Evolutionary conservation across 2,797 vertebrate genomes (phyloP), one percentile per base, ranked within the genome.

Genomic region (Muraenolepis orangiensis): DNA sequence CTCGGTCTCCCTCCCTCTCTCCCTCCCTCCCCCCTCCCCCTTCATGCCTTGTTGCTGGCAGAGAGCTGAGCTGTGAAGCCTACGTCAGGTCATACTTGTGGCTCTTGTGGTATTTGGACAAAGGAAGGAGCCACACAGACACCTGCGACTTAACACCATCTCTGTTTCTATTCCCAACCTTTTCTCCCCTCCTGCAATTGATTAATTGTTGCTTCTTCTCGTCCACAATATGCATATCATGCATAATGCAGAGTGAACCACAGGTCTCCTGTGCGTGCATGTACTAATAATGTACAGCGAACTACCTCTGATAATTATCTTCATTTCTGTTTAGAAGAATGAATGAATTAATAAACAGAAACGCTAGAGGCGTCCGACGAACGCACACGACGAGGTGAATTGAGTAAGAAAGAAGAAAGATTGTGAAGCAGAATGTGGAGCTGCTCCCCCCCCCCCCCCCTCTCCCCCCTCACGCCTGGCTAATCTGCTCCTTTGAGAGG

Each of bases 401-500:
- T 61, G 6, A 26, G 57, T 26, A 34, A 8, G 8, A 34, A 26
- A 64, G 57, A 10, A 12, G 57, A 26, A 64, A 64, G 57, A 23
- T 64, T 23, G 23, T 3, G 1, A 64, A 64, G 57, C 2, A 72
- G 71, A 75, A 42, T n/a, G 20, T 20, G 32, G 31, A 78, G 46
- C 51, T 72, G 23, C 57, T 64, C 10, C n/a, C 51, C 51, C 51
- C 16, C 42, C 51, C 8, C 51, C 20, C 51, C 18, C 51, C 51
- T 1, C 36, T 34, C 77, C 87, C 70, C 75, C 40, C 57, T 26
- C 57, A 64, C 23, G 57, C 57, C 57, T 26, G 57, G 57, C 72
- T 88, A 85, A 91, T 91, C 90, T 86, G 75, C 76, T 88, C 74
- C 87, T 82, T 94, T 95, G 84, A 90, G 74, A 91, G 30, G 91